Base-by-base conservation (phyloP, 2,797 vertebrate genomes). In the Cuculus canorus region DNA sequence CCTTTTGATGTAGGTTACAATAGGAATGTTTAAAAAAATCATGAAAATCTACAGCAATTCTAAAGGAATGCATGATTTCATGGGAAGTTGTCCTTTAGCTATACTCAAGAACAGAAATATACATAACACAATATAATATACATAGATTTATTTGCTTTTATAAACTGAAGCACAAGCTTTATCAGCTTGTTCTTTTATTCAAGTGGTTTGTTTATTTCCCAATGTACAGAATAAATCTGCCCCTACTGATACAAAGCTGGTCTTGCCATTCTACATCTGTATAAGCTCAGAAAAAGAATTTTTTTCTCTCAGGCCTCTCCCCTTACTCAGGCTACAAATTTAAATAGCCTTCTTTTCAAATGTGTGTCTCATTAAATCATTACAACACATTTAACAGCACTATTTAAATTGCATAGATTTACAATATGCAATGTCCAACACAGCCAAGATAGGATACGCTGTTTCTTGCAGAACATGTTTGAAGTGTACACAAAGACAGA, bases 1-100 rank as follows among this genome's bases (percentile, higher is more conserved):
- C 97, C 96, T 98, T 98, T 98, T 98, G 97, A 98, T 98, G 97
- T 97, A 97, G 83, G 91, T 97, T 98, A 98, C 96, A 98, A 98
- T 97, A 97, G 94, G 91, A 98, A 97, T 95, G 93, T 88, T 97
- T 93, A 72, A 82, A 86, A 96, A 96, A 97, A 96, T 96, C 93
- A 97, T 89, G 45, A 97, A 97, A 97, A 97, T 97, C 94, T 96
- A 95, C 83, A 95, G 75, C 88, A 95, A 96, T 97, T 97, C 88
- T 94, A 93, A 97, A 96, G 80, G 78, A 97, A 97, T 83, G 89
- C 45, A 93, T 96, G 97, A 94, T 97, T 98, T 97, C 90, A 95
- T 90, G 69, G 89, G 88, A 97, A 96, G 50, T 37, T 95, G 77
- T 97, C 86, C 90, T 97, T 97, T 93, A 96, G 90, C 79, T 95